These are phyloP conservation scores for Poecilus cupreus DNA, from an alignment of 2,888 invertebrate genomes.

Conservation along the genomic window DNA sequence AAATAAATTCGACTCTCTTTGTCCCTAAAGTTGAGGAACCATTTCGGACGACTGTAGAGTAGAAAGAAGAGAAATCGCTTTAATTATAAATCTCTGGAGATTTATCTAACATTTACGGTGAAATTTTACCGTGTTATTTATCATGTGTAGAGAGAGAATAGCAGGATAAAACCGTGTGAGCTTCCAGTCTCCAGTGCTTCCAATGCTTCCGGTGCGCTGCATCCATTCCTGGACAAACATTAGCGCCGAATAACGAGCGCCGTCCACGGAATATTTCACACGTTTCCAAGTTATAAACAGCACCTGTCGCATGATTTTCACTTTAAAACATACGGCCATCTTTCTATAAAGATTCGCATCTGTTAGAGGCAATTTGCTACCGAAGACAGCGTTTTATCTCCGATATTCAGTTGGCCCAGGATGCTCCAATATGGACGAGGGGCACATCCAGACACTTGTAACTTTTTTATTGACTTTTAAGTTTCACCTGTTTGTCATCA, in stretches of 20 bases:
- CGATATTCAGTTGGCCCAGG: background rate
- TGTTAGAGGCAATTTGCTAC: constrained; percentile 51
- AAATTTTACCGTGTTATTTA: constrained; percentile 36
- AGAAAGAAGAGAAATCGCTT: constrained; percentile 28
- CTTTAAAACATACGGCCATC: constrained; percentile 54
- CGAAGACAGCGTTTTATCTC: constrained; percentile 49
- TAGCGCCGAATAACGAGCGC: constrained; percentile 29
- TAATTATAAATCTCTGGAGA: constrained; percentile 41
- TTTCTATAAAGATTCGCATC: constrained; percentile 56
- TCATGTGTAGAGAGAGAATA: constrained; percentile 39
- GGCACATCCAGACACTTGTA: too few species aligned
- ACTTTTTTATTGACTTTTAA: too few species aligned
- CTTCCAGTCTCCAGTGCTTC: background rate
- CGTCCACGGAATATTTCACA: constrained; percentile 50
- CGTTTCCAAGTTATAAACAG: constrained; percentile 54
- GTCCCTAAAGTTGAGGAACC: background rate
- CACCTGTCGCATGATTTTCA: constrained; percentile 57
- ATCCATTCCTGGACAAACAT: constrained; percentile 39
- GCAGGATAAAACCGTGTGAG: constrained; percentile 25
- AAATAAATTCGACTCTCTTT: too few species aligned
- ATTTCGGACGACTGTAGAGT: background rate
- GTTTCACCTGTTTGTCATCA: too few species aligned
- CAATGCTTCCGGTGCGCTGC: background rate
- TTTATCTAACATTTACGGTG: constrained; percentile 31
- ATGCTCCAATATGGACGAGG: constrained; percentile 1